Evolutionary conservation across 53 echinoderm and acorn worm species (phyloP).

Genomic region (Mesocentrotus franciscanus): DNA sequence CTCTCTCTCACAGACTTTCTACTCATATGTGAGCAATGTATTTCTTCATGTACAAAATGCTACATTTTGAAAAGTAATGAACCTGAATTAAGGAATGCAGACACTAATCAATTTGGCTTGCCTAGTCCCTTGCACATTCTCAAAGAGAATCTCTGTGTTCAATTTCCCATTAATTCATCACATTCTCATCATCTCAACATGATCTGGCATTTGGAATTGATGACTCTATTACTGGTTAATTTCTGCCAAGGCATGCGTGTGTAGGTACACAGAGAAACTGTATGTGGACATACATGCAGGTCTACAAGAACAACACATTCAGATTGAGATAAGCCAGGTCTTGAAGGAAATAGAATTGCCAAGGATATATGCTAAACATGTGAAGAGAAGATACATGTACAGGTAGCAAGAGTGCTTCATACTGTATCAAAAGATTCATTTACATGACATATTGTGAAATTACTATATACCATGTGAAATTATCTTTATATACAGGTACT

Average conservation of each 20-base stretch:
- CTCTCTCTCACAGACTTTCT: background rate
- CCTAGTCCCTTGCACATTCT: too few relatives aligned
- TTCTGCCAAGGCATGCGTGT: background rate
- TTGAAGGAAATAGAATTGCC: background rate
- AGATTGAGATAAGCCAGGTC: background rate
- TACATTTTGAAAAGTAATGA: constrained; percentile 55
- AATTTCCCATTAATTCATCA: constrained; percentile 48
- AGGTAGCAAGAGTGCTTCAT: background rate
- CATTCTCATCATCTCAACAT: constrained; percentile 37
- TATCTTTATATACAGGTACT: too few relatives aligned
- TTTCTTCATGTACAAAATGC: constrained; percentile 40
- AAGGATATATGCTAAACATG: background rate
- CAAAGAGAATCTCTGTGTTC: constrained; percentile 5
- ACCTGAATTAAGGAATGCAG: constrained; percentile 29
- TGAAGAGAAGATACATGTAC: background rate
- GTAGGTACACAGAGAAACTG: background rate
- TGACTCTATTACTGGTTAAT: constrained; percentile 55
- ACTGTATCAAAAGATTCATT: background rate
- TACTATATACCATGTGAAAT: too few relatives aligned
- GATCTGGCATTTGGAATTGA: constrained; percentile 51
- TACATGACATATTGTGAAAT: background rate
- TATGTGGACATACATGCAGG: background rate
- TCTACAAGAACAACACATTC: background rate
- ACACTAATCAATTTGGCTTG: constrained; percentile 48
- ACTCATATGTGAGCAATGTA: background rate